A percentile compares a stretch with the other conserved stretches of the same genome.
Evolutionary conservation across 23 tunicate species (phyloP).

Genomic region (Pegea sp.): DNA sequence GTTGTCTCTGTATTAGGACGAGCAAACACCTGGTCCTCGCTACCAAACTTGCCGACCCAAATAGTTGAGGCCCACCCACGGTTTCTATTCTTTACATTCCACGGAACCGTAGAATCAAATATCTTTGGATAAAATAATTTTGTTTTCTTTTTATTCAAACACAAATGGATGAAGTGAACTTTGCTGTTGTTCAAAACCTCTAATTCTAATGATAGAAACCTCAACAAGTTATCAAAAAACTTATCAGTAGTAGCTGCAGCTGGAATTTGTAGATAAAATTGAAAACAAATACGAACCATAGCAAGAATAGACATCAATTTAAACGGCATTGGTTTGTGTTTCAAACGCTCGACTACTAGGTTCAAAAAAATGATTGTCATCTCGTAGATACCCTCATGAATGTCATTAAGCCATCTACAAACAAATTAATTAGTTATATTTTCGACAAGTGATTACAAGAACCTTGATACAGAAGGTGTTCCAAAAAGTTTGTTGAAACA

Average conservation of each 20-base stretch:
- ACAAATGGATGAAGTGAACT: no score
- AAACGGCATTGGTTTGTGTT: conserved; percentile 24
- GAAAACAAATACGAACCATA: conserved; percentile 6
- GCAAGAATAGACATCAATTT: conserved; percentile 25
- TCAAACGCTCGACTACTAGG: conserved; percentile 20
- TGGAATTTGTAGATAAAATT: no score
- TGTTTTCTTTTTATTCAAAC: no score
- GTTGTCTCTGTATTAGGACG: conserved; percentile 33
- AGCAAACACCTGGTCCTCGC: conserved; percentile 39
- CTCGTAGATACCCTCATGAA: conserved; percentile 66
- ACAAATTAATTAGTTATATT: background rate
- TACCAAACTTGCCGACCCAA: conserved; percentile 36
- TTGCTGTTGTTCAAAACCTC: no score
- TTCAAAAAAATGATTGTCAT: conserved; percentile 50
- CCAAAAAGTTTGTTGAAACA: conserved; percentile 48
- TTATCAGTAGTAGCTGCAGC: no score
- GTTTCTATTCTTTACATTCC: conserved; percentile 42
- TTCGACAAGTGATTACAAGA: background rate
- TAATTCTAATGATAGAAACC: no score
- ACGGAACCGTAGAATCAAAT: conserved; percentile 46
- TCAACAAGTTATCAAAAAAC: no score
- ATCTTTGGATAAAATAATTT: no score
- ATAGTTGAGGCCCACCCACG: conserved; percentile 20
- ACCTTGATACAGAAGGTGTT: conserved; percentile 56
- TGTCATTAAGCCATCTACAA: conserved; percentile 51